Evolutionary conservation across 2,113 vertebrate species (phyloP).

Genomic region (Phaethon lepturus): DNA sequence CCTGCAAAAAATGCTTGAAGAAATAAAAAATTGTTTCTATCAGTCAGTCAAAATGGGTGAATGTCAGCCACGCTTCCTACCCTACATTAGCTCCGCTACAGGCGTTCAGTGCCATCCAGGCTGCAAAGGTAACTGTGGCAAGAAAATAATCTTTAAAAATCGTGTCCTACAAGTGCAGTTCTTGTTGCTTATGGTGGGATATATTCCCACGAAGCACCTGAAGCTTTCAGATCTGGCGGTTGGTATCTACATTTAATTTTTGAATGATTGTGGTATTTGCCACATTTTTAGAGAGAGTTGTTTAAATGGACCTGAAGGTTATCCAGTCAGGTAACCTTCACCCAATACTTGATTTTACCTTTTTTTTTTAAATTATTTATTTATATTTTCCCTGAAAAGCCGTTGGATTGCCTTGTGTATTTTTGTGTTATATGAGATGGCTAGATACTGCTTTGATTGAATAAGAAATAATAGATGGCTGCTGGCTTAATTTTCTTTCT

Average conservation of each 20-base stretch:
- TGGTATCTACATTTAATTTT: background rate
- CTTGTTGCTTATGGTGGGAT: background rate
- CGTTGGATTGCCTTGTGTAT: background rate
- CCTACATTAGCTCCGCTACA: background rate
- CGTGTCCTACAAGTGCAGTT: background rate
- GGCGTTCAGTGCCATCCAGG: background rate
- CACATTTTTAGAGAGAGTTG: background rate
- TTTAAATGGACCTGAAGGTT: background rate
- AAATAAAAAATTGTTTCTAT: background rate
- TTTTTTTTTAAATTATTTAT: no score
- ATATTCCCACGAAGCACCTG: accelerated
- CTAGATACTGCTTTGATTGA: background rate
- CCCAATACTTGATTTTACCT: background rate
- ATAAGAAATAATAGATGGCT: no score
- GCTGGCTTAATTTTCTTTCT: background rate
- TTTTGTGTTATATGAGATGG: accelerated
- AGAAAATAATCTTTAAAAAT: background rate
- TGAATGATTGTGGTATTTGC: background rate
- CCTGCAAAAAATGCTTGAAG: accelerated
- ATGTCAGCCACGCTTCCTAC: background rate
- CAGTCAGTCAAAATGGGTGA: accelerated
- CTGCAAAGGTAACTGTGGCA: background rate
- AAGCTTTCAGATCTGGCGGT: background rate
- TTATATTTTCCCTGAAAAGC: background rate
- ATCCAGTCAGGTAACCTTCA: background rate